Percentiles rank a stretch among this genome's conserved stretches.
Conservation (phyloP, 2,113 vertebrate species). For the Bubo scandiacus region DNA sequence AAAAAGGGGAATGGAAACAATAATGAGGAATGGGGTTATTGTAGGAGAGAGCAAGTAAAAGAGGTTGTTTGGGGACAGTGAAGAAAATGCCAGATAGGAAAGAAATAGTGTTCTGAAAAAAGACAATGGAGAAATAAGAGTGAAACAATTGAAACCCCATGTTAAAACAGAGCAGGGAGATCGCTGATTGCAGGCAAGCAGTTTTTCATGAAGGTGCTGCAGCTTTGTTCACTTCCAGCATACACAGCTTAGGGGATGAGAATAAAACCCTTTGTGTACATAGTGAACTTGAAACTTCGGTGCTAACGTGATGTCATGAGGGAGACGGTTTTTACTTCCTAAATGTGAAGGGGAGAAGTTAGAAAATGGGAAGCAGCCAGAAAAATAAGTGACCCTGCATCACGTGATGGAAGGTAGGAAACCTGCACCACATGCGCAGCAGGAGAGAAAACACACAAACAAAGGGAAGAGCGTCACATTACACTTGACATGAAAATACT, state of each 20-base stretch:
- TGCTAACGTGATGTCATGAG: rapidly evolving
- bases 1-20: conserved; percentile 44
- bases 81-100: conserved; percentile 58
- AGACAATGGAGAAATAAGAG: conserved; percentile 18
- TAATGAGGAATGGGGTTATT: conserved; percentile 42
- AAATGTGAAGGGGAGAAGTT: neutral
- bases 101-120: conserved; percentile 2
- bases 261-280: rapidly evolving
- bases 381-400: neutral
- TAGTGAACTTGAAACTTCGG: neutral
- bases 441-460: neutral
- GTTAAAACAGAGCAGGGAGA: neutral
- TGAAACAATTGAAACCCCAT: neutral
- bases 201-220: neutral
- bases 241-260: neutral
- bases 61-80: conserved; percentile 55
- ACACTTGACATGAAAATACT: neutral
- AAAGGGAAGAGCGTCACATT: neutral
- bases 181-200: neutral
- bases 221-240: neutral
- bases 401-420: neutral
- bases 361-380: neutral
- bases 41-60: conserved; percentile 42
- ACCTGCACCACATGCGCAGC: neutral
- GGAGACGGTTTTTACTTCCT: neutral